Evolutionary conservation across 1,140 invertebrate genomes (phyloP), one percentile per base, ranked within the genome.

Genomic region (Sesamia nonagrioides): DNA sequence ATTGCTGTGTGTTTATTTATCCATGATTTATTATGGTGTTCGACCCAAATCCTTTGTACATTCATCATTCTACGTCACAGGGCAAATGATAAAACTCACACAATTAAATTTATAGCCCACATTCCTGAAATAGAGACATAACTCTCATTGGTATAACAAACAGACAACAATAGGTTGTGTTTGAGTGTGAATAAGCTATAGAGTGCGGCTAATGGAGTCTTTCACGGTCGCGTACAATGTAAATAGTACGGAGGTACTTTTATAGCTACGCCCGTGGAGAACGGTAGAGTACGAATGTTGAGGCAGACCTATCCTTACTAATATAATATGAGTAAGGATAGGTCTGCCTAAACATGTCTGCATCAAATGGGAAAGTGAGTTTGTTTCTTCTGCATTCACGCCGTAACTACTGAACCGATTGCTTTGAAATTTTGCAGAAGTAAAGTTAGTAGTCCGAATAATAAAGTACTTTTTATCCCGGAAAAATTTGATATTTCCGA

Each of bases 11-110:
- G 54, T 69, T 69, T 45, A 18, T 69, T 69, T 69, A 6, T 27
- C 18, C 35, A 33, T 69, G 21, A 69, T 69, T 33, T 69, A 69
- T 50, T 48, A 50, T 69, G 42, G 66, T 27, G 9, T 69, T 50
- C 66, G 66, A 69, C 66, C 66, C 27, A 48, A 48, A 69, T 69
- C 42, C 66, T 33, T 48, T 27, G 66, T 42, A 4, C 66, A 48
- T 69, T 69, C 66, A 48, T 69, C 66, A 69, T 33, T 3, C n/a
- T 33, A 48, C 42, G 42, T 69, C 66, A 33, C 4, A 18, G 18
- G 11, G 42, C 35, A 33, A n/a, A 48, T 69, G 66, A 69, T 69
- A 69, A 69, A 69, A 69, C 42, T 69, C 66, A 66, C 66, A 69
- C 66, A 69, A 48, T 69, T 69, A 69, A 66, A 66, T 69, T 69